Conservation (phyloP, 2,888 invertebrate genomes). For the Rhagonycha lutea region DNA sequence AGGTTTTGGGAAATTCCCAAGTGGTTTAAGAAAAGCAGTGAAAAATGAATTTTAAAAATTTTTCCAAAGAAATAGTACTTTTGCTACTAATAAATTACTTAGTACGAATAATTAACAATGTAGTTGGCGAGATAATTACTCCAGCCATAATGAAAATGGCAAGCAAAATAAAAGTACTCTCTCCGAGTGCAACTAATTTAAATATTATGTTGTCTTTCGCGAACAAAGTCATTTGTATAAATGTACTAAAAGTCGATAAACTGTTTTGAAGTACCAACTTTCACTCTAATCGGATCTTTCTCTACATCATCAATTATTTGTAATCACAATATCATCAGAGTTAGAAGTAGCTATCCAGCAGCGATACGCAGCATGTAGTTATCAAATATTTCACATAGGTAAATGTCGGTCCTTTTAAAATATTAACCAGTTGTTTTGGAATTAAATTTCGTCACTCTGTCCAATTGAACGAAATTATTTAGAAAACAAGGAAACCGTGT, state of each 20-base stretch:
- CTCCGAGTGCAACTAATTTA: not conserved
- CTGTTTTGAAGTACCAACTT: not conserved
- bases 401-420: no score
- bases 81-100: not conserved
- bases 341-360: no score
- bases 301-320: not conserved
- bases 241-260: not conserved
- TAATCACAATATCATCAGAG: not conserved
- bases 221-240: not conserved
- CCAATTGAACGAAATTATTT: no score
- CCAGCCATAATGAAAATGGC: not conserved
- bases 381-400: no score
- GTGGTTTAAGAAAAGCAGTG: no score
- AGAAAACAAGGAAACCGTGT: no score
- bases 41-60: not conserved
- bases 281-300: not conserved
- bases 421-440: no score
- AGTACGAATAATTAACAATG: not conserved
- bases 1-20: not conserved
- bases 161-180: not conserved
- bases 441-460: no score
- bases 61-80: not conserved
- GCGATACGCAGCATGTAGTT: no score
- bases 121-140: constrained; percentile 5
- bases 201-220: not conserved